These are phyloP conservation scores for Struthidea cinerea DNA, from an alignment of 2,113 vertebrate genomes.

Conservation along the genomic window DNA sequence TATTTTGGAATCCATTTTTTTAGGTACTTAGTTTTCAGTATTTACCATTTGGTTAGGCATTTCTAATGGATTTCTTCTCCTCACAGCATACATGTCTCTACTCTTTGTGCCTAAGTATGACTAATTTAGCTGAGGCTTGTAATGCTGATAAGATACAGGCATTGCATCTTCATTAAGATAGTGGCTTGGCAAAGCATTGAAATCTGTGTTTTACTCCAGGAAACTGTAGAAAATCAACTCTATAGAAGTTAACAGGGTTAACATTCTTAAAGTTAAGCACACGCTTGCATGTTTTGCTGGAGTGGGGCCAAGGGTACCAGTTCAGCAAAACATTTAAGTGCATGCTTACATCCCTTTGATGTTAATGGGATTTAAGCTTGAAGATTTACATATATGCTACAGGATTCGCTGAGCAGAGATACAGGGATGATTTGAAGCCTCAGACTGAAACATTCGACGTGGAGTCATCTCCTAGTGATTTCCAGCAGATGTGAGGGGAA, in stretches of 20 bases:
- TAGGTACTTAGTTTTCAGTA: background rate
- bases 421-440: background rate
- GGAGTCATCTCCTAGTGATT: background rate
- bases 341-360: slow-evolving; percentile 32
- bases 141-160: slow-evolving; percentile 13
- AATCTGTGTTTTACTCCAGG: slow-evolving; percentile 26
- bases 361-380: slow-evolving; percentile 45
- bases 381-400: slow-evolving; percentile 42
- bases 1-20: background rate
- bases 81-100: background rate
- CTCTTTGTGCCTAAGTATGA: slow-evolving; percentile 4
- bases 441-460: background rate
- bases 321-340: slow-evolving; percentile 41
- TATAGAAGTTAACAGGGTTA: slow-evolving; percentile 42
- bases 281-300: slow-evolving; percentile 45
- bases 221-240: slow-evolving; percentile 48
- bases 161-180: slow-evolving; percentile 35
- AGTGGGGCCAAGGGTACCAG: slow-evolving; percentile 4
- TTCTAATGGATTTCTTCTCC: slow-evolving; percentile 31
- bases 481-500: background rate
- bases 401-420: slow-evolving; percentile 13
- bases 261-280: slow-evolving; percentile 38
- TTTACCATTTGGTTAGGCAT: slow-evolving; percentile 7
- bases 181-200: slow-evolving; percentile 35
- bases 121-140: slow-evolving; percentile 18